A percentile compares a stretch with the other conserved stretches of the same genome.
Evolutionary conservation across 2,113 vertebrate species (phyloP).

Genomic region (Gavia stellata): DNA sequence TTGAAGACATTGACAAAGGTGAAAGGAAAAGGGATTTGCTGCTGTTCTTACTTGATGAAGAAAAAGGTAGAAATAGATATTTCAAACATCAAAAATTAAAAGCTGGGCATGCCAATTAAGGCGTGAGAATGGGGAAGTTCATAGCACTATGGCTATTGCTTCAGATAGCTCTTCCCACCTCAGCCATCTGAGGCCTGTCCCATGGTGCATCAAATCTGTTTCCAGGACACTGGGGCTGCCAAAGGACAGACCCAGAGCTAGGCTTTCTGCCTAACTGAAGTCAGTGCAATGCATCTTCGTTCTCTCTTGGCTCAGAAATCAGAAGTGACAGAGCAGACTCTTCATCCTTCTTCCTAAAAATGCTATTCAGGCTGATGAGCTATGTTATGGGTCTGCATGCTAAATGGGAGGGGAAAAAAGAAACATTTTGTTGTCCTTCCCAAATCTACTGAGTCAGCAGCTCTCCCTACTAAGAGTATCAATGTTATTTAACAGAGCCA

Average conservation of each 20-base stretch:
- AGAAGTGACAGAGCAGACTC: background rate
- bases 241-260: background rate
- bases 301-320: background rate
- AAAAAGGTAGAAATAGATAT: background rate
- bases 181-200: background rate
- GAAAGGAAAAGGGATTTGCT: background rate
- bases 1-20: background rate
- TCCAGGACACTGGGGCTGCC: background rate
- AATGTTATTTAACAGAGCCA: background rate
- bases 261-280: background rate
- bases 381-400: background rate
- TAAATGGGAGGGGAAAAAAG: background rate
- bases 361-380: accelerated
- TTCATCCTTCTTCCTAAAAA: background rate
- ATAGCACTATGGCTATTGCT: background rate
- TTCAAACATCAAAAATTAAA: background rate
- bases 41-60: background rate
- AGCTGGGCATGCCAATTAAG: background rate
- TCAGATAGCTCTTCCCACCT: background rate
- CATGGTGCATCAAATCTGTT: background rate
- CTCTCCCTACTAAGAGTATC: background rate
- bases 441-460: background rate
- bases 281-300: background rate
- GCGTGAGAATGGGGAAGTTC: background rate
- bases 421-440: background rate